Conservation (phyloP, 1,140 invertebrate genomes). For the Mycetomoellerius zeteki region DNA sequence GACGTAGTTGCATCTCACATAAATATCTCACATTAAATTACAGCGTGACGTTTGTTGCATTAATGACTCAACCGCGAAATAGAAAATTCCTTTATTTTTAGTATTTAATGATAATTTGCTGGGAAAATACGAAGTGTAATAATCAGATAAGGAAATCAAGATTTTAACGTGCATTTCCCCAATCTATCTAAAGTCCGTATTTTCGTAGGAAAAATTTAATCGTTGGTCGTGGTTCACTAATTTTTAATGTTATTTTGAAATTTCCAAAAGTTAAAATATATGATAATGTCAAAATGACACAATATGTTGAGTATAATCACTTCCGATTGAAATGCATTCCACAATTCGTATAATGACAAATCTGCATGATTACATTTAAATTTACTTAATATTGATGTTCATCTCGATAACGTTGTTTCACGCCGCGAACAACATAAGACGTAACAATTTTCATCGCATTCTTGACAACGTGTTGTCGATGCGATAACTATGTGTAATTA, state of each 20-base stretch:
- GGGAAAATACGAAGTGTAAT: background rate
- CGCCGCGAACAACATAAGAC: background rate
- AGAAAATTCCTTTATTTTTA: background rate
- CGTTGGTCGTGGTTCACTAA: background rate
- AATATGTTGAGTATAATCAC: background rate
- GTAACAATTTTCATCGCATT: conserved; percentile 45
- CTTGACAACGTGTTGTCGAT: conserved; percentile 17
- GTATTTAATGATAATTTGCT: background rate
- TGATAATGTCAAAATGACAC: background rate
- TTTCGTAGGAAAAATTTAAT: background rate
- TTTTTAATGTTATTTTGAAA: background rate
- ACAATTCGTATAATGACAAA: background rate
- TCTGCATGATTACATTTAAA: background rate
- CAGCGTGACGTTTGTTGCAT: background rate
- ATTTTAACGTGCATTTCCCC: background rate
- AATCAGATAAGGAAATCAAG: background rate
- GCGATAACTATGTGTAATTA: conserved; percentile 26
- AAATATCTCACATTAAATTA: conserved; percentile 13
- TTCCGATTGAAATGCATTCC: background rate
- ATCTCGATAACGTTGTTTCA: background rate
- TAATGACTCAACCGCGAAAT: conserved; percentile 1
- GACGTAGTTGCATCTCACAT: too few relatives aligned
- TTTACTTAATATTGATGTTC: conserved; percentile 1
- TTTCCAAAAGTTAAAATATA: background rate
- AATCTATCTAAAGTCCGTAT: background rate